phyloP scores from a whole-genome alignment of 2,113 vertebrate genomes.

The Dasyornis broadbenti region DNA sequence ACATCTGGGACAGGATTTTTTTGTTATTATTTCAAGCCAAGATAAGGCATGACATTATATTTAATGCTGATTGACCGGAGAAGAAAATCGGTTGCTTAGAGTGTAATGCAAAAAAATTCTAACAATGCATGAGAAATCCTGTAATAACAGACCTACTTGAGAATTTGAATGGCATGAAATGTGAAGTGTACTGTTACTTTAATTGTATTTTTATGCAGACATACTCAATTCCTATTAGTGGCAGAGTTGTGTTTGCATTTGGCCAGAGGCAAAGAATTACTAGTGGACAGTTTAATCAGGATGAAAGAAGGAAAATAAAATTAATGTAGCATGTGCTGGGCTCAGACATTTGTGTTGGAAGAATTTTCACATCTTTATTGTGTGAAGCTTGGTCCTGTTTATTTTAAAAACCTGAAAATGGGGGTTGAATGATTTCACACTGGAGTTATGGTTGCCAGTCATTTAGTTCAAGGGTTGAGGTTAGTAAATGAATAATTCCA shows the following conservation, averaged over 20 bases:
- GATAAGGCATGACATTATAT: background rate
- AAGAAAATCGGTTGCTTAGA: background rate
- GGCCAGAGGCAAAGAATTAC: conserved; percentile 63
- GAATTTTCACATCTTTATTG: conserved; percentile 44
- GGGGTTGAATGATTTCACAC: background rate
- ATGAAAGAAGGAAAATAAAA: conserved; percentile 66
- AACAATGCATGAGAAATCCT: conserved; percentile 38
- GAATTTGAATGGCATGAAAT: conserved; percentile 42
- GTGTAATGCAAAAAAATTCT: background rate
- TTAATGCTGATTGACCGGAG: background rate
- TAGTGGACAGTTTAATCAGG: conserved; percentile 68
- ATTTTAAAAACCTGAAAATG: conserved; percentile 37
- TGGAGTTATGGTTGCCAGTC: background rate
- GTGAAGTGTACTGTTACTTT: conserved; percentile 54
- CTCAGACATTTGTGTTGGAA: conserved; percentile 25
- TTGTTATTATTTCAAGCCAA: background rate
- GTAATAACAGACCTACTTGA: conserved; percentile 9
- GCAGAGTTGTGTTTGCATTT: conserved; percentile 42
- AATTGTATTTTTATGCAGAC: conserved; percentile 61
- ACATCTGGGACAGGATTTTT: background rate
- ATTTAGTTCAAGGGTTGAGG: conserved; percentile 7
- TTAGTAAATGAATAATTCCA: conserved; percentile 1
- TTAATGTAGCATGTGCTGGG: conserved; percentile 52
- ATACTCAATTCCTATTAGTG: conserved; percentile 55
- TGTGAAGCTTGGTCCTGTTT: background rate